Percentiles rank a stretch among this genome's conserved stretches.
Conservation (phyloP, 2,113 vertebrate genomes). For the Bos javanicus region DNA sequence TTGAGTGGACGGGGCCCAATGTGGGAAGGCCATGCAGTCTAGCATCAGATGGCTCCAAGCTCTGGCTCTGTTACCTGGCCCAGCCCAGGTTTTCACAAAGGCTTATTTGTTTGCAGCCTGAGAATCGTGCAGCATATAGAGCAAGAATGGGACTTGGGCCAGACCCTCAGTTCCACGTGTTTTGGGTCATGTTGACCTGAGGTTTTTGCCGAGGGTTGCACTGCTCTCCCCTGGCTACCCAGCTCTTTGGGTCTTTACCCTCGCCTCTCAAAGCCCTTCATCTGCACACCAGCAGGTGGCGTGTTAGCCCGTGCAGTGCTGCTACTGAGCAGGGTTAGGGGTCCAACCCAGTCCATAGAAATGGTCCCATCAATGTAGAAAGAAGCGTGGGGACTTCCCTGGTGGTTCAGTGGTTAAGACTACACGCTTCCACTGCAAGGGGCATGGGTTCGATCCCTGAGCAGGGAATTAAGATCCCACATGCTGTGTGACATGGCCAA, state of each 20-base stretch:
- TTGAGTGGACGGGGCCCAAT: fast-evolving
- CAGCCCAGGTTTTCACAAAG: background rate
- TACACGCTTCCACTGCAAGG: background rate
- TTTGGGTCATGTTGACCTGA: background rate
- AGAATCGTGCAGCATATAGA: background rate
- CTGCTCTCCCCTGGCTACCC: background rate
- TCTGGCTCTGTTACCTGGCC: no score
- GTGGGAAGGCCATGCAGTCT: background rate
- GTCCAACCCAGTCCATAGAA: fast-evolving
- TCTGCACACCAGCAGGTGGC: background rate
- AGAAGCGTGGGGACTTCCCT: background rate
- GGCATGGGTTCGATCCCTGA: background rate
- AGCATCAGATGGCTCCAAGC: background rate
- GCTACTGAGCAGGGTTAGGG: no score
- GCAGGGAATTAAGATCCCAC: background rate
- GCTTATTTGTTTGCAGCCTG: background rate
- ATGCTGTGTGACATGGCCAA: background rate
- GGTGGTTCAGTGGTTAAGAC: background rate
- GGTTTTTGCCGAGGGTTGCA: background rate
- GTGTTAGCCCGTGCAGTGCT: background rate
- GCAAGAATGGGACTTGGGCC: background rate
- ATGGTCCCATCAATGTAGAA: background rate
- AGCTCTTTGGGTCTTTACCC: background rate
- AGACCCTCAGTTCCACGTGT: background rate
- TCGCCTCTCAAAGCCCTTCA: fast-evolving